These are phyloP conservation scores for Sebastiscus albofasciatus DNA, from an alignment of 2,797 vertebrate genomes.

Conservation along the genomic window DNA sequence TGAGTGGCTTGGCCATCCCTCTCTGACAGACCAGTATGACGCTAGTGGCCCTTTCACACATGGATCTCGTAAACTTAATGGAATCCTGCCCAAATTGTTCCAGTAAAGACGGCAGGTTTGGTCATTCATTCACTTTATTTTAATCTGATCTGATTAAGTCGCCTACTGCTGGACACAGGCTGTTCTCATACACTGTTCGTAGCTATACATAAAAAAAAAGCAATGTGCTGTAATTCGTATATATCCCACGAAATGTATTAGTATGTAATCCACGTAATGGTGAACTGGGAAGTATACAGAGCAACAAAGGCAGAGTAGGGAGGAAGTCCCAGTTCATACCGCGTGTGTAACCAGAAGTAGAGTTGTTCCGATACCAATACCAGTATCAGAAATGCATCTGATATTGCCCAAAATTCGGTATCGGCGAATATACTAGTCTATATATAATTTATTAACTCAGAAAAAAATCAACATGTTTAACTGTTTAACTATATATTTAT, in stretches of 20 bases:
- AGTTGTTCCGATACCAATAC: too few species aligned
- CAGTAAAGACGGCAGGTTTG: constrained; percentile 2
- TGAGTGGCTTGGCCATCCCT: constrained; percentile 23
- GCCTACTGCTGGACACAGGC: not conserved
- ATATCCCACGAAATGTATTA: not conserved
- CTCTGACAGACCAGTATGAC: constrained; percentile 26
- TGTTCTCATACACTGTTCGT: too few species aligned
- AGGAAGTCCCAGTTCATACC: too few species aligned
- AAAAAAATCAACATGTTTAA: too few species aligned
- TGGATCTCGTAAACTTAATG: constrained; percentile 10
- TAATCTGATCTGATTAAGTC: not conserved
- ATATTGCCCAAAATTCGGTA: too few species aligned
- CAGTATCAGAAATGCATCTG: too few species aligned
- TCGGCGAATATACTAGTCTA: rapidly evolving
- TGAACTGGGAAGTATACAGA: too few species aligned
- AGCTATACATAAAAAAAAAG: not conserved
- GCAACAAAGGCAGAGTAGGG: too few species aligned
- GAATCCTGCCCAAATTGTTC: constrained; percentile 3
- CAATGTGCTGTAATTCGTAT: not conserved
- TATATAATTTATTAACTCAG: too few species aligned
- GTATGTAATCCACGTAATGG: not conserved
- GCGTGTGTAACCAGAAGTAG: too few species aligned
- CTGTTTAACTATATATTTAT: too few species aligned
- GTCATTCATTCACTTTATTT: constrained; percentile 1
- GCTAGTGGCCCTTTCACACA: constrained; percentile 18